These are phyloP conservation scores for Sciurus carolinensis DNA, from an alignment of 2,797 vertebrate species.

Conservation along the genomic window DNA sequence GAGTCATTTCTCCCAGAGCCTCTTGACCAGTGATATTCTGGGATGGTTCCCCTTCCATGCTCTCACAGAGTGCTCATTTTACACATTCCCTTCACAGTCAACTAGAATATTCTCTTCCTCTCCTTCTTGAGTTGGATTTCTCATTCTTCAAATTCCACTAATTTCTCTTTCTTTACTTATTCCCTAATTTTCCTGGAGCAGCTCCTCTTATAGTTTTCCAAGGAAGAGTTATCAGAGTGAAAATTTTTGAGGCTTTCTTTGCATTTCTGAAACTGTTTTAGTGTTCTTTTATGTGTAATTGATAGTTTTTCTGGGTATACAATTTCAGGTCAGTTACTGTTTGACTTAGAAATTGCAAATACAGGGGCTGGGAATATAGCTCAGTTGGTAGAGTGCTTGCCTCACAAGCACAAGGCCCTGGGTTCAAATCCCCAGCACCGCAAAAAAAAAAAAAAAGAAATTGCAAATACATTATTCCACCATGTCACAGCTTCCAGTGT, in stretches of 20 bases:
- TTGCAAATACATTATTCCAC: not conserved
- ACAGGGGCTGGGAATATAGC: too few relatives aligned
- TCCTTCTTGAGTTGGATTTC: not conserved
- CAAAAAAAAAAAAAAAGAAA: too few relatives aligned
- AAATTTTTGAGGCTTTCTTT: not conserved
- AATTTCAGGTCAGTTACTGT: not conserved
- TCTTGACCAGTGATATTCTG: not conserved
- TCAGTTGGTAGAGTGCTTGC: too few relatives aligned
- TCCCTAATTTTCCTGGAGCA: not conserved
- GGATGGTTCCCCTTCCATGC: too few relatives aligned
- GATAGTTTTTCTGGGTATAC: not conserved
- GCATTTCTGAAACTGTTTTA: not conserved
- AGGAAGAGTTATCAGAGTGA: not conserved
- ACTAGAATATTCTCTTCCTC: not conserved
- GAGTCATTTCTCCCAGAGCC: not conserved
- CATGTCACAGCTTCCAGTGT: not conserved
- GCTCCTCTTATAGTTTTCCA: not conserved
- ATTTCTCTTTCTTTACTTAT: not conserved
- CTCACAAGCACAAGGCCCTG: too few relatives aligned
- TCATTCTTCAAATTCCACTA: not conserved
- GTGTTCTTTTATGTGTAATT: not conserved
- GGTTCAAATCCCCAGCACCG: too few relatives aligned
- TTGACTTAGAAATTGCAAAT: not conserved
- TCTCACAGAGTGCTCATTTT: too few relatives aligned
- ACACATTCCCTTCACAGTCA: not conserved